These are phyloP conservation scores for Philonicus albiceps DNA, from an alignment of 2,888 invertebrate species.

Conservation along the genomic window DNA sequence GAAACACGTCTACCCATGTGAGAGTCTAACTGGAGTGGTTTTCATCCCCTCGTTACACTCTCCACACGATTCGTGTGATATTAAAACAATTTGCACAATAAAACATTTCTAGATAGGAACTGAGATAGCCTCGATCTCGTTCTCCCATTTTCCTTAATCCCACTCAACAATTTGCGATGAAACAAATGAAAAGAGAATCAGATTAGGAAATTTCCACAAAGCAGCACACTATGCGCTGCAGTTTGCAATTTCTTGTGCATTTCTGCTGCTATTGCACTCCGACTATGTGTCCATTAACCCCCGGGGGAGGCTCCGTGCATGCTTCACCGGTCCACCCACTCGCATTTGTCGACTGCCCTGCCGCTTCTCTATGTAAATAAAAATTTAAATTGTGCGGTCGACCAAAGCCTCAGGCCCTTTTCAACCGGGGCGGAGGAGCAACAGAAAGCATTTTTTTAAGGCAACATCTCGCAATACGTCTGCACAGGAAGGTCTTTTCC, in stretches of 20 bases:
- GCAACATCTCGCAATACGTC: background rate
- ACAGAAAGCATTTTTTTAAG: background rate
- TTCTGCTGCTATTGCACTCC: background rate
- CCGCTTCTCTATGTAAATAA: conserved; percentile 6
- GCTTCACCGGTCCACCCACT: background rate
- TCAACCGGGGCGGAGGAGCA: background rate
- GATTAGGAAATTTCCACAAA: background rate
- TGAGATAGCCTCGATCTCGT: background rate
- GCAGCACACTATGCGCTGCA: background rate
- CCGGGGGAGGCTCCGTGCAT: background rate
- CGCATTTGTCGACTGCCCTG: background rate
- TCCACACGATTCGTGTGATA: background rate
- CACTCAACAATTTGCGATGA: background rate
- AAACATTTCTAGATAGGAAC: background rate
- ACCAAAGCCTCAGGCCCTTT: background rate
- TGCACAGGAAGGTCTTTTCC: background rate
- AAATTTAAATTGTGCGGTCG: background rate
- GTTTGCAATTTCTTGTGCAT: background rate
- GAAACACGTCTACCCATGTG: background rate
- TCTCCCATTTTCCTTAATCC: background rate
- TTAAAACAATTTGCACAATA: background rate
- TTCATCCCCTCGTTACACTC: background rate
- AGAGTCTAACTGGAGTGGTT: background rate
- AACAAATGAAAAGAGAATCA: background rate
- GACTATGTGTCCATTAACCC: conserved; percentile 28